Percentiles rank a stretch among this genome's conserved stretches.
phyloP scores from a whole-genome alignment of 2,113 vertebrate genomes.

The Cichladusa arquata region DNA sequence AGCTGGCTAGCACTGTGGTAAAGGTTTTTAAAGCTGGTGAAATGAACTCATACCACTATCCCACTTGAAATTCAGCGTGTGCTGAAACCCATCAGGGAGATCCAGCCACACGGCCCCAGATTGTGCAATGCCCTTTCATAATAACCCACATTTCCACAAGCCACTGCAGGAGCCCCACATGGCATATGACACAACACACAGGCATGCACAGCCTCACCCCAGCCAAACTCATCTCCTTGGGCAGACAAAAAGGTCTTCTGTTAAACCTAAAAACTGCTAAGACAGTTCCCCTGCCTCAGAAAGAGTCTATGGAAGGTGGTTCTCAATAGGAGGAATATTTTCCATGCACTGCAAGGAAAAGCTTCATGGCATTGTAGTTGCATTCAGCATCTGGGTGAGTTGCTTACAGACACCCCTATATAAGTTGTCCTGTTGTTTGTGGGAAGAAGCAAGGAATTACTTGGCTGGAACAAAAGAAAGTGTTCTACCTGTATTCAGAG shows the following conservation, averaged over 20 bases:
- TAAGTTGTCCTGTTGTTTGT: background rate
- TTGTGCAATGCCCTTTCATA: background rate
- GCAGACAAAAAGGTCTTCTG: background rate
- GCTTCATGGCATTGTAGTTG: background rate
- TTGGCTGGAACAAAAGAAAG: background rate
- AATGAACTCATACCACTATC: background rate
- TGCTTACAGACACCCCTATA: background rate
- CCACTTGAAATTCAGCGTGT: background rate
- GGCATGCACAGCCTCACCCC: background rate
- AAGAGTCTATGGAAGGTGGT: rapidly evolving
- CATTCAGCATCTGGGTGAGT: background rate
- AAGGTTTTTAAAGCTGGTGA: background rate
- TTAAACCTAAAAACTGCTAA: background rate
- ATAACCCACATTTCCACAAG: background rate
- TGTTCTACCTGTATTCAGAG: background rate
- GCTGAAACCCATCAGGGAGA: background rate
- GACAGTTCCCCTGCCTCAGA: background rate
- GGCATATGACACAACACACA: background rate
- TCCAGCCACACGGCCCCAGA: background rate
- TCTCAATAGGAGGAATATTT: background rate
- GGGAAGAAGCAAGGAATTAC: background rate
- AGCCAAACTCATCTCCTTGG: background rate
- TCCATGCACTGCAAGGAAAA: background rate
- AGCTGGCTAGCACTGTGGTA: background rate
- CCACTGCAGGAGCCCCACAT: background rate